Evolutionary conservation across 2,797 vertebrate species (phyloP), one percentile per base, ranked within the genome.

Genomic region (Sebastes matsubarae): DNA sequence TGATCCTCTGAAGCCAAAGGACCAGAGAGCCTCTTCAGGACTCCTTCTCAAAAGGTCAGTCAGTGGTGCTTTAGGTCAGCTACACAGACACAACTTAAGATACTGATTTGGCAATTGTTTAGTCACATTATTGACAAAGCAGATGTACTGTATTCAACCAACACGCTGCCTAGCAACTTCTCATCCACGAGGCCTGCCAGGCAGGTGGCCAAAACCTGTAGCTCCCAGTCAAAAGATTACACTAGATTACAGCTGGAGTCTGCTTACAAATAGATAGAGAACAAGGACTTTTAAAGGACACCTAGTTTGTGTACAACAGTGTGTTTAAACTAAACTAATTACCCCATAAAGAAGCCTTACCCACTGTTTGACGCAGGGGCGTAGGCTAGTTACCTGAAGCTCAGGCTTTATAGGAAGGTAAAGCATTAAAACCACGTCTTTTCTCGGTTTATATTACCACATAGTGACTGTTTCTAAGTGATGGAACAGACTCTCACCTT

Each of bases 361-460:
- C 82, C 77, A 73, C 84, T 83, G 25, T 74, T 78, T 82, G 82
- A 74, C 85, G 86, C 89, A 94, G 90, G 93, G 94, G 92, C 93
- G 93, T 91, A 87, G 75, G 85, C 91, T 91, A 55, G 83, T 88
- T 90, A 93, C 91, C 92, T 94, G 90, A 69, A 76, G 74, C 83
- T 65, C 68, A 32, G 58, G 74, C 42, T 87, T 77, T 80, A 67
- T 46, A 77, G 42, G 61, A 59, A 85, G 60, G 29, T 57, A 50
- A 38, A 2, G 50, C 58, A 16, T 55, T 22, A 83, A 83, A 78
- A 80, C 8, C 57, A 11, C 55, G 20, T 32, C 11, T 27, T 30
- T 63, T 69, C 9, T 66, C 6, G 0, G 11, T 24, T 55, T 7
- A 70, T 25, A 34, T 4, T 20, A 38, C 14, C 14, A 70, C 52